A percentile compares a stretch with the other conserved stretches of the same genome.
Conservation (phyloP, 2,888 invertebrate genomes). For the Anthoptus insignis region DNA sequence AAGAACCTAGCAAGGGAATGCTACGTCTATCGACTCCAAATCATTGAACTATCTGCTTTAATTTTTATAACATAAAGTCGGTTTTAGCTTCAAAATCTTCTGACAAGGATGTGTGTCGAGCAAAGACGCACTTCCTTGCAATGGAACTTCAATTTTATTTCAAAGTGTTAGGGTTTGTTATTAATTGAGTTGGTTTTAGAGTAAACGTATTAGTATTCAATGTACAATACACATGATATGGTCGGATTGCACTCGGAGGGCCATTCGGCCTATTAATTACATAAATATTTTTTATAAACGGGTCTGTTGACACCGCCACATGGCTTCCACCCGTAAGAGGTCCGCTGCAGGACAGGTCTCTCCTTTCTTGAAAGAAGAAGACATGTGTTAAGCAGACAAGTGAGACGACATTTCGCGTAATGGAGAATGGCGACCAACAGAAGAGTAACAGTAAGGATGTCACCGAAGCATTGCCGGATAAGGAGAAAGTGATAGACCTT, state of each 20-base stretch:
- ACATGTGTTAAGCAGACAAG: no score
- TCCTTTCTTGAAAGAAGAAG: no score
- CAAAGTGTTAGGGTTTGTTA: background rate
- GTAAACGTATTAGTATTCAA: conserved; percentile 5
- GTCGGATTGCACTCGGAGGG: background rate
- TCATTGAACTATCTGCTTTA: background rate
- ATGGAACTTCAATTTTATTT: background rate
- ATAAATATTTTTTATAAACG: conserved; percentile 11
- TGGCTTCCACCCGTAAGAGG: no score
- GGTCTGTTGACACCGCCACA: background rate
- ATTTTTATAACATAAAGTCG: background rate
- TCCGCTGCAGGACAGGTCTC: no score
- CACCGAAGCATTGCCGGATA: no score
- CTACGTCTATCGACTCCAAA: background rate
- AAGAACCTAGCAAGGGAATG: background rate
- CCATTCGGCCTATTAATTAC: conserved; percentile 14
- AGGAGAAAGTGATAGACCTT: no score
- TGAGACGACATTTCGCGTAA: no score
- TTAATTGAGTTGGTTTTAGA: background rate
- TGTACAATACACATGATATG: background rate
- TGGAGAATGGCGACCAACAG: no score
- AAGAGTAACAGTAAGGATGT: no score
- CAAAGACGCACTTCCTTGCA: background rate
- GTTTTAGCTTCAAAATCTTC: background rate
- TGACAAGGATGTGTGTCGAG: conserved; percentile 3